Evolutionary conservation across 2,113 vertebrate species (phyloP), one percentile per base, ranked within the genome.

Genomic region (Onychostruthus taczanowskii): DNA sequence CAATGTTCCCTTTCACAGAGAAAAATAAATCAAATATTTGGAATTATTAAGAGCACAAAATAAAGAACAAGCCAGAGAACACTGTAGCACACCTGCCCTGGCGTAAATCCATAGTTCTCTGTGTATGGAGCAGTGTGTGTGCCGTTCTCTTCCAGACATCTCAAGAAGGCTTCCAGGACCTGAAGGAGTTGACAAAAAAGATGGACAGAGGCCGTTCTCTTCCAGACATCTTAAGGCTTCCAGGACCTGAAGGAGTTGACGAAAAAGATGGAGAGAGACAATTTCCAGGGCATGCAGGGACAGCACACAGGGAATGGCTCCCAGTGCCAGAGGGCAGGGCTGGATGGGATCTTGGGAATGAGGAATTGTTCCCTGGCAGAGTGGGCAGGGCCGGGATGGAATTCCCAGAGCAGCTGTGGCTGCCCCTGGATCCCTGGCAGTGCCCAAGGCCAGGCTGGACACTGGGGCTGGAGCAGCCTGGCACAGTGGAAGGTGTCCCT

Each of bases 31-130:
- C 14, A 84, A 82, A 53, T 73, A 88, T 58, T 93, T 91, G 58
- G 47, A 92, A 79, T 88, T 82, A 79, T 26, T 64, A 59, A 52
- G 55, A 66, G 31, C 58, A 61, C 27, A 84, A 80, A 81, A 5
- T 33, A 73, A 78, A 84, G 90, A 70, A 74, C 44, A 87, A 69
- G 66, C 1, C 49, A 81, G 68, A 80, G 87, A 75, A 80, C 49
- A 41, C 3, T 69, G 49, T 18, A 76, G 90, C 43, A 44, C 59
- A 59, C 52, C 49, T 4, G 1, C 13, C 44, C 16, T 49, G n/a
- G n/a, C 56, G 46, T 85, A 46, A 90, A 89, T 87, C 90, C 82
- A 90, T 90, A 93, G 78, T 82, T 91, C 84, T 43, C 13, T 91
- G 37, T 16, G 17, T 39, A 61, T 16, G 49, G 66, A 87, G 46